phyloP scores from a whole-genome alignment of 2,113 vertebrate genomes.

The human region GRCh38 chr17:28504001-28504500 shows the following conservation, averaged over 20 bases:
- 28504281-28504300: neutral
- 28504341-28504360: neutral
- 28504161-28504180: neutral
- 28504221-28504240: neutral
- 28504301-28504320: neutral
- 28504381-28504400: neutral
- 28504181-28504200: slow-evolving; percentile 30
- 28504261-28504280: neutral
- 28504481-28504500: neutral
- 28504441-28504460: neutral
- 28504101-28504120: neutral
- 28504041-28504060: neutral
- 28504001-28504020: neutral
- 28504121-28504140: neutral
- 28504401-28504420: neutral
- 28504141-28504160: neutral
- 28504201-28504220: slow-evolving; percentile 11
- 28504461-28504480: neutral
- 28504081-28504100: neutral
- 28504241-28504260: neutral
- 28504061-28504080: neutral
- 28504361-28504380: neutral
- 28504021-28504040: neutral
- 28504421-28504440: neutral
- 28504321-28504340: neutral